Evolutionary conservation across 2,888 invertebrate genomes (phyloP).

Genomic region (Coelopa pilipes): DNA sequence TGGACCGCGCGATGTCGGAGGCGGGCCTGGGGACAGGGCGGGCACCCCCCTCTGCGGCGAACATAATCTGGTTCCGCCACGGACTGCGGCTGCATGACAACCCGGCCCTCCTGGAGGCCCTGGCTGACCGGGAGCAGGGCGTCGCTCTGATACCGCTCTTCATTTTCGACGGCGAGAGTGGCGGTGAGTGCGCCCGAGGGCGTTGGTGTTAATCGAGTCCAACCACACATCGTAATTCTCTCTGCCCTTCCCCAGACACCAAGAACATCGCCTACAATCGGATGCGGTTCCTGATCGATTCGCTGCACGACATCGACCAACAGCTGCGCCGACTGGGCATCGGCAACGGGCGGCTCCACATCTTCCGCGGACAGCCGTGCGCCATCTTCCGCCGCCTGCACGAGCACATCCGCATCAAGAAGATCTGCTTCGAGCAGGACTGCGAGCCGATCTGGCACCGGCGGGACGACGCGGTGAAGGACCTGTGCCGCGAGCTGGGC

Average conservation of each 20-base stretch:
- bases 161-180: conserved; percentile 80
- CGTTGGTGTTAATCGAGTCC: too few relatives aligned
- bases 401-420: conserved; percentile 71
- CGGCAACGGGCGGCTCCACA: conserved; percentile 71
- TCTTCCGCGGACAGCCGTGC: conserved; percentile 73
- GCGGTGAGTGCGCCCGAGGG: conserved; percentile 71
- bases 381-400: conserved; percentile 71
- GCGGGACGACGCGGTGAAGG: conserved; percentile 72
- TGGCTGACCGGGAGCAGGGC: conserved; percentile 59
- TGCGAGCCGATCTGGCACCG: conserved; percentile 78
- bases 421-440: conserved; percentile 74
- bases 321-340: conserved; percentile 67
- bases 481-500: conserved; percentile 69
- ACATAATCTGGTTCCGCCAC: conserved; percentile 78
- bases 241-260: conserved; percentile 67
- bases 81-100: conserved; percentile 78
- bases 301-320: conserved; percentile 73
- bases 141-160: conserved; percentile 73
- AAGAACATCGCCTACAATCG: conserved; percentile 75
- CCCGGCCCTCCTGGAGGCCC: conserved; percentile 72
- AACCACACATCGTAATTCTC: background rate
- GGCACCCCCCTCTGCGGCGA: conserved; percentile 47
- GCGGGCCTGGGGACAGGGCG: too few relatives aligned
- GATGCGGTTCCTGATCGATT: conserved; percentile 76
- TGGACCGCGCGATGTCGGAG: too few relatives aligned